phyloP scores from a whole-genome alignment of 2,113 vertebrate species.

The Rutilus rutilus region DNA sequence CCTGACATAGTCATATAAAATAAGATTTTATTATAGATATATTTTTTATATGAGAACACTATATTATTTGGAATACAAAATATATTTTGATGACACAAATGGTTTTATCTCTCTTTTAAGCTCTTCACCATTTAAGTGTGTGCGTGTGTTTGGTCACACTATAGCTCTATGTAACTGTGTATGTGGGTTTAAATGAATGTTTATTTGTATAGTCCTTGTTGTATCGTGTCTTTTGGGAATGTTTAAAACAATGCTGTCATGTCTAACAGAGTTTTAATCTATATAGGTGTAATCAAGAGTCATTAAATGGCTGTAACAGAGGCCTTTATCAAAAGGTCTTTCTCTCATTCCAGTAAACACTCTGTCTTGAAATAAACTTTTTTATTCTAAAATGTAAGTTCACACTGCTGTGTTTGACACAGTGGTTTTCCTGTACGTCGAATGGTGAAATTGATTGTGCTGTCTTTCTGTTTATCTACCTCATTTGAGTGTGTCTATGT shows the following conservation, averaged over 20 bases:
- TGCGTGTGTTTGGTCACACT: background rate
- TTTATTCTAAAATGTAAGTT: background rate
- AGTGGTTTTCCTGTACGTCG: background rate
- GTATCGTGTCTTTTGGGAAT: slow-evolving; percentile 6
- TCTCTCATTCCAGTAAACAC: slow-evolving; percentile 24
- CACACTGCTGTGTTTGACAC: background rate
- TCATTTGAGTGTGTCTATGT: slow-evolving; percentile 72
- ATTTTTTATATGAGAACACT: slow-evolving; percentile 35
- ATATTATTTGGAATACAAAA: slow-evolving; percentile 26
- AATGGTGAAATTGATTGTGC: slow-evolving; percentile 12
- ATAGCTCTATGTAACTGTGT: slow-evolving; percentile 12
- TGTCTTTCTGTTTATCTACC: slow-evolving; percentile 84
- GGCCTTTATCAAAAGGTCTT: background rate
- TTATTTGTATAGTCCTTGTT: background rate
- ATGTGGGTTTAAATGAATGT: slow-evolving; percentile 18
- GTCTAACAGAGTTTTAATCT: slow-evolving; percentile 3
- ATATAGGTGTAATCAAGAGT: background rate
- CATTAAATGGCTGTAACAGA: slow-evolving; percentile 15
- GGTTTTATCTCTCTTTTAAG: slow-evolving; percentile 31
- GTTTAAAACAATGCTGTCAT: slow-evolving; percentile 29
- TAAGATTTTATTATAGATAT: slow-evolving; percentile 13
- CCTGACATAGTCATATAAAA: background rate
- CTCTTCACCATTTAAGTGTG: background rate
- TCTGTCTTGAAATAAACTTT: background rate
- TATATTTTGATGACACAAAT: slow-evolving; percentile 21